Base-by-base conservation (phyloP, 2,888 invertebrate genomes). In the Tachina grossa region DNA sequence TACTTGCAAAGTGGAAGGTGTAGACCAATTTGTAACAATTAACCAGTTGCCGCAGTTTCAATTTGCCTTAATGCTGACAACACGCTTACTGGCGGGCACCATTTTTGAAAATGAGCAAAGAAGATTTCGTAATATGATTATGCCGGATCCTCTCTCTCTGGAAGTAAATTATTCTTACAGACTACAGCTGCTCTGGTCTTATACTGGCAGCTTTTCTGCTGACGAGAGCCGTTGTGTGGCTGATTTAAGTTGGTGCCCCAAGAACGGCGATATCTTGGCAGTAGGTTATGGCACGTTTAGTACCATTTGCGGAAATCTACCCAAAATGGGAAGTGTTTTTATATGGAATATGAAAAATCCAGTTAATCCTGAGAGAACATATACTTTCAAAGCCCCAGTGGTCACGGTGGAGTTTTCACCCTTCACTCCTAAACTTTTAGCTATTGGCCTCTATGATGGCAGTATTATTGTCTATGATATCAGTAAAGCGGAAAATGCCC, bases 271-370 rank as follows among this genome's bases (percentile, higher is more conserved):
- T 88, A 94, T 97, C 9, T 90, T 97, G 53, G 97, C 96, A 0
- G 96, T 96, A 0, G 96, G 94, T 13, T 96, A 97, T 89, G 97
- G 96, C 0, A 94, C 93, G 47, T 95, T 94, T 57, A 49, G 85
- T 0, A 93, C 93, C 0, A 69, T 87, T 2, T 66, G 85, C 3
- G 82, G 78, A 9, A n/a, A 43, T 2, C 94, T 95, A 43, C 91
- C 92, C 0, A 92, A 92, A n/a, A 91, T 91, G 1, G 97, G 97
- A 0, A 89, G 95, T 51, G 94, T 97, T 1, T 94, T 95, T 88
- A 92, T 97, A 80, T 97, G 97, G 97, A 96, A 95, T 89, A 95
- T 95, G 1, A 96, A 97, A 92, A 97, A 97, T 91, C 97, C 97
- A 0, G 94, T 94, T 14, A 95, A 95, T 89, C 97, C 97, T 0